These are phyloP conservation scores for Pocillopora grandis DNA, from an alignment of 92 coral and sea anemone genomes.

Conservation along the genomic window DNA sequence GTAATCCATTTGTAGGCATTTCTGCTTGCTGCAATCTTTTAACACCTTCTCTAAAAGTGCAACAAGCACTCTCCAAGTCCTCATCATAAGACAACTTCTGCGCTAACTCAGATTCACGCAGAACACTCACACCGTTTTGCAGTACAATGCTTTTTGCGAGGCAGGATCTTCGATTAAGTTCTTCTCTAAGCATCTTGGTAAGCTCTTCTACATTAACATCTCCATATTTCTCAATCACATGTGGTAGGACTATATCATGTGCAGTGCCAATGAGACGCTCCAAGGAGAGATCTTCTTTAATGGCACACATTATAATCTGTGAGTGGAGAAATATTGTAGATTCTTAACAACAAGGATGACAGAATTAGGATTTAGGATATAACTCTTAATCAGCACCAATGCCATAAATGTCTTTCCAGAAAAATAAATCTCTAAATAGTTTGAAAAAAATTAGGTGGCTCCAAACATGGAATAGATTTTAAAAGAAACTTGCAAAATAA, in stretches of 20 bases:
- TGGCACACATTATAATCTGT: slow-evolving; percentile 1
- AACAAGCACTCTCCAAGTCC: not conserved
- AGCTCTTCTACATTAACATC: slow-evolving; percentile 1
- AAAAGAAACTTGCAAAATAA: too few species aligned
- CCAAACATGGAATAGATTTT: too few species aligned
- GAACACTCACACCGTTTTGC: not conserved
- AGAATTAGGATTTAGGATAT: too few species aligned
- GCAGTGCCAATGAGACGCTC: slow-evolving; percentile 40
- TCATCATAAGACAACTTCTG: slow-evolving; percentile 2
- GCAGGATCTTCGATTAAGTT: not conserved
- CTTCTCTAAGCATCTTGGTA: not conserved
- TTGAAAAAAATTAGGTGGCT: too few species aligned
- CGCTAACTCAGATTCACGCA: not conserved
- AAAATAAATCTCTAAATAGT: too few species aligned
- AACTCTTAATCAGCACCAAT: too few species aligned
- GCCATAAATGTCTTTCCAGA: too few species aligned
- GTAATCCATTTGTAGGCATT: not conserved
- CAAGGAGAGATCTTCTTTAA: slow-evolving; percentile 4
- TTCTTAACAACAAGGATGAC: too few species aligned
- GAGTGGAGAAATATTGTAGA: not conserved
- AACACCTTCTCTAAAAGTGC: not conserved
- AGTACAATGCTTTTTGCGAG: not conserved
- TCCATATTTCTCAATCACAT: not conserved
- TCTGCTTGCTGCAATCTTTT: not conserved
- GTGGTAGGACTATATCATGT: slow-evolving; percentile 12